Evolutionary conservation across 2,888 invertebrate genomes (phyloP), one percentile per base, ranked within the genome.

Genomic region (Chalcis sispes): DNA sequence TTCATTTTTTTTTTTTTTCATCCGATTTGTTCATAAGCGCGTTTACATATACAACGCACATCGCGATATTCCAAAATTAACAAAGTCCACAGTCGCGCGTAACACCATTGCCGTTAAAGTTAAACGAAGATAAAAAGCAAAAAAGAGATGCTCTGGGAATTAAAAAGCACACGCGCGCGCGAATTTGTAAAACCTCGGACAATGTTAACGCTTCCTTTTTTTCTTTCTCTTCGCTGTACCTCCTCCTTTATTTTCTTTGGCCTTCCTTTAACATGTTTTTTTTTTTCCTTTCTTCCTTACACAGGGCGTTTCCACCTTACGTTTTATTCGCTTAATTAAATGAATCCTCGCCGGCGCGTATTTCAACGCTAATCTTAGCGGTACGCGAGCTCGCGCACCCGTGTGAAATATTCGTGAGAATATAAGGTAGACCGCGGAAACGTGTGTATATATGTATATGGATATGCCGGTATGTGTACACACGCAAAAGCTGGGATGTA

Each of bases 271-370:
- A 36, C 10, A 36, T 10, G 36, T 10, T 36, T 10, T 36, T 36
- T 36, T 7, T 36, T 36, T 36, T 36, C 4, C 15, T 20, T 50
- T 50, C 20, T 50, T 50, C 50, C 20, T 13, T 18, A 64, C 8
- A 27, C 13, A 18, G 42, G 18, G 27, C 58, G 46, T 1, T 20
- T 27, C 2, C 46, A 42, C 59, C 54, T 65, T 23, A 48, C 58
- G 65, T 48, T 72, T 50, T 58, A 36, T 66, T 48, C 59, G 50
- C 71, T 73, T 77, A 72, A 77, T 77, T 72, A 73, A 77, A 73
- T 46, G 70, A 62, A 64, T 65, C 65, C 36, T 50, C 50, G 8
- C 46, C 20, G 48, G 70, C 56, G 61, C 64, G 13, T 59, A 40
- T 59, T 40, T 23, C 23, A 40, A 18, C 29, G 71, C 48, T 76